These are phyloP conservation scores for Corythornis leucogaster DNA, from an alignment of 2,797 vertebrate species.

Conservation along the genomic window DNA sequence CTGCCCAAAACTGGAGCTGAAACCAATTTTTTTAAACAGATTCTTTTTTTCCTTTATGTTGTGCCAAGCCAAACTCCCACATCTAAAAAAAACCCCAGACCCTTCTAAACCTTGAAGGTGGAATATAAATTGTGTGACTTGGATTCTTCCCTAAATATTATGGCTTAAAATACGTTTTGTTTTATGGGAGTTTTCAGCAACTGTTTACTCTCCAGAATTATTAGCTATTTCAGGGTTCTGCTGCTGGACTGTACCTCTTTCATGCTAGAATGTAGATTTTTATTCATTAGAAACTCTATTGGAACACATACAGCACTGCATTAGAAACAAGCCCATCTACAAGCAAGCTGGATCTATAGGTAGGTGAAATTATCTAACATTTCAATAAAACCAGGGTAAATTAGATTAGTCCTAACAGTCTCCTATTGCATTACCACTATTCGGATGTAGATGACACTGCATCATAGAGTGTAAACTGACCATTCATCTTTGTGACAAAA, in stretches of 20 bases:
- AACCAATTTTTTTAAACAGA: neutral
- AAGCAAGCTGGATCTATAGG: neutral
- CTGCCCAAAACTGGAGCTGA: neutral
- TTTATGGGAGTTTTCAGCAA: conserved; percentile 26
- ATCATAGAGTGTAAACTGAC: neutral
- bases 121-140: neutral
- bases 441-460: neutral
- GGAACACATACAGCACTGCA: neutral
- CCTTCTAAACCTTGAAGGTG: neutral
- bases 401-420: conserved; percentile 18
- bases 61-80: neutral
- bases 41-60: neutral
- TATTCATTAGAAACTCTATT: conserved; percentile 1
- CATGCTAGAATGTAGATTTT: conserved; percentile 14
- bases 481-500: neutral
- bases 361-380: conserved; percentile 8
- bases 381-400: conserved; percentile 36
- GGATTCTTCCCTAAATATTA: neutral
- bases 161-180: neutral
- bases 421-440: neutral
- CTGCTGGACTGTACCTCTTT: neutral
- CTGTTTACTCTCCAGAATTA: conserved; percentile 26
- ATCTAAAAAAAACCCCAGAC: neutral
- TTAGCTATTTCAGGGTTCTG: conserved; percentile 8
- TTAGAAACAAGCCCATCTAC: conserved; percentile 18